phyloP scores from a whole-genome alignment of 2,797 vertebrate genomes.

The Erithacus rubecula region DNA sequence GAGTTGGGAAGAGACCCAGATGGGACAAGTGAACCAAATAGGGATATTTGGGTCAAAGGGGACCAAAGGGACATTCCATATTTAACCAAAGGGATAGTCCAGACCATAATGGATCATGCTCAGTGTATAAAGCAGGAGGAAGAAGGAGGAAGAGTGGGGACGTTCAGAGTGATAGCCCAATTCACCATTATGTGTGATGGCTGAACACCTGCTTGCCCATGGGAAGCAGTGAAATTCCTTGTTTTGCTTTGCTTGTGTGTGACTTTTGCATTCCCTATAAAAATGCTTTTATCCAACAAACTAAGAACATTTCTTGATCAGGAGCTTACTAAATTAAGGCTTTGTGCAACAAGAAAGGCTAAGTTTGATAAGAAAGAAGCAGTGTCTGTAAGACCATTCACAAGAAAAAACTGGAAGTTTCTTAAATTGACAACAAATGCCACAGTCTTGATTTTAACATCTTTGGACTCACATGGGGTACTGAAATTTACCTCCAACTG shows the following conservation, averaged over 20 bases:
- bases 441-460: not conserved
- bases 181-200: not conserved
- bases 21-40: not conserved
- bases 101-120: not conserved
- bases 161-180: accelerated
- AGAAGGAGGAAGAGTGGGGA: not conserved
- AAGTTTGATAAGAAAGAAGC: not conserved
- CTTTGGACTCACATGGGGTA: constrained; percentile 3
- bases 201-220: not conserved
- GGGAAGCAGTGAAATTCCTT: not conserved
- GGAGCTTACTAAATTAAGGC: not conserved
- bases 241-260: not conserved
- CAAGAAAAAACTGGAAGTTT: not conserved
- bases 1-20: not conserved
- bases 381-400: not conserved
- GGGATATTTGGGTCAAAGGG: not conserved
- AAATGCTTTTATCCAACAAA: not conserved
- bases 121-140: not conserved
- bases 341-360: not conserved
- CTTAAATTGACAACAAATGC: not conserved
- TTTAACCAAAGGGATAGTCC: not conserved
- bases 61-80: not conserved
- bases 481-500: constrained; percentile 43
- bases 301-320: not conserved
- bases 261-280: not conserved